Evolutionary conservation across 2,797 vertebrate species (phyloP), one percentile per base, ranked within the genome.

Genomic region (Smutsia gigantea): DNA sequence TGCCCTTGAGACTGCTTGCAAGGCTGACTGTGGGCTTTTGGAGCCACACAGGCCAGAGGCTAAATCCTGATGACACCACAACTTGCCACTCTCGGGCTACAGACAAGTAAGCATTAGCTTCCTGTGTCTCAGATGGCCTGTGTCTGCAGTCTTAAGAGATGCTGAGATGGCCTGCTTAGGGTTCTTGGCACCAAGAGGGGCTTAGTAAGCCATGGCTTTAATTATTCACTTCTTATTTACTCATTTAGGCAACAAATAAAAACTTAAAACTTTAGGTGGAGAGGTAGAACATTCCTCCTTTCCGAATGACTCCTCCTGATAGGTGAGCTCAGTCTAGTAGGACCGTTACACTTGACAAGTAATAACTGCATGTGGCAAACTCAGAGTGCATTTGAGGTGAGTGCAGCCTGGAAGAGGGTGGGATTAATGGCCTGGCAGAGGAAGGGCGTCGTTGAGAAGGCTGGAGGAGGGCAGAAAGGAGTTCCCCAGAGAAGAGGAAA

Each of bases 231-330:
- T 49, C 88, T 90, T 59, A 57, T 10, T 90, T 29, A 51, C 92
- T 95, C 57, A 9, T 51, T 93, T 55, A 79, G 46, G 75, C 82
- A 79, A 8, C 25, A 74, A 74, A 77, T 86, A 57, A 86, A 89
- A 63, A 34, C 29, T 64, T 82, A 61, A 84, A 74, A 66, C 81
- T 90, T 37, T 2, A 66, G 74, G 31, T 23, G 12, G 83, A 49
- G 42, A 2, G 4, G 1, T 42, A 29, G 94, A 83, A 12, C 21
- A 15, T n/a, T 42, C 23, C 63, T 86, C 75, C 46, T 61, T 95
- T 91, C 23, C 31, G 55, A 77, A 66, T 21, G 75, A 57, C 34
- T 57, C 10, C 2, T 69, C 42, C 42, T 69, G 59, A 72, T 69
- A 17, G 7, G 37, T 69, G 49, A 83, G 64, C 61, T 63, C 19